Conservation (phyloP, 2,113 vertebrate species). For the Campylorhamphus procurvoides region DNA sequence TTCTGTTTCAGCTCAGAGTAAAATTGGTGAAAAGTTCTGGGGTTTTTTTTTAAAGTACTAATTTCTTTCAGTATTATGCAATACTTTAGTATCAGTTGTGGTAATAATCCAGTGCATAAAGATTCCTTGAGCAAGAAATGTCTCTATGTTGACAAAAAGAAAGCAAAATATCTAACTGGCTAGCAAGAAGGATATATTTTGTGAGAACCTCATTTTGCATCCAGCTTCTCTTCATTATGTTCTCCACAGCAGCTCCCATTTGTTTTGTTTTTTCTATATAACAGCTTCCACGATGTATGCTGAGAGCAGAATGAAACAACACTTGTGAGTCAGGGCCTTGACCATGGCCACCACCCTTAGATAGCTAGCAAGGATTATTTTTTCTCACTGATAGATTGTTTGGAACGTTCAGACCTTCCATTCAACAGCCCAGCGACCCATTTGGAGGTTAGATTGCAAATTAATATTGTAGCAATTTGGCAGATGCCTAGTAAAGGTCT, state of each 20-base stretch:
- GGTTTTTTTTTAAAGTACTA: not conserved
- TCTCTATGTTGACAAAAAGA: not conserved
- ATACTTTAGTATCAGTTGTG: not conserved
- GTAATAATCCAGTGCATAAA: not conserved
- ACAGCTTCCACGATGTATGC: not conserved
- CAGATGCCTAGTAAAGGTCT: not conserved
- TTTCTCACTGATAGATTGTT: not conserved
- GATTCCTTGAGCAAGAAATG: not conserved
- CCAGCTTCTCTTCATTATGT: not conserved
- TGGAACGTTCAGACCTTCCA: not conserved
- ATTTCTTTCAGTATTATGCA: not conserved
- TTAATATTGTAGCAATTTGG: slow-evolving; percentile 1
- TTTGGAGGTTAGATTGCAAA: slow-evolving; percentile 1
- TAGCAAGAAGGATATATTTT: not conserved
- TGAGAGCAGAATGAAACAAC: not conserved
- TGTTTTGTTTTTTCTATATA: not conserved
- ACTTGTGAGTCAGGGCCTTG: not conserved
- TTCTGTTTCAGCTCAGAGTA: not conserved
- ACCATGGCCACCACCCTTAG: not conserved
- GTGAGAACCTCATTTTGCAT: not conserved
- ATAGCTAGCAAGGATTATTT: not conserved
- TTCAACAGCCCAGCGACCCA: not conserved
- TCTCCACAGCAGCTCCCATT: not conserved
- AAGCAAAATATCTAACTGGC: not conserved
- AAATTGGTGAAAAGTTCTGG: not conserved